Evolutionary conservation across 2,797 vertebrate species (phyloP).

Genomic region (Threskiornis aethiopicus): DNA sequence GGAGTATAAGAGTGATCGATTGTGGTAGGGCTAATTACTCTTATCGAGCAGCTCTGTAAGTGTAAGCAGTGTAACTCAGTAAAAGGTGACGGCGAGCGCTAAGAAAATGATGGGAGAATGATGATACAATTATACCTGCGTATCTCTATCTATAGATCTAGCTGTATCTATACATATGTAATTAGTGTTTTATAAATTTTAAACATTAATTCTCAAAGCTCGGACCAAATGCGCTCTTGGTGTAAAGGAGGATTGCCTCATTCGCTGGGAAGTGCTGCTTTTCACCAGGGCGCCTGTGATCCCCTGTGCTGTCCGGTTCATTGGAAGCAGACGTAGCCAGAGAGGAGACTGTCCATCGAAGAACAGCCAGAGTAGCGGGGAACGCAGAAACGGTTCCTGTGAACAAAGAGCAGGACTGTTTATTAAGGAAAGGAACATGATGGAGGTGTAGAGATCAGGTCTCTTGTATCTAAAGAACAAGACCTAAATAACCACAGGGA

Average conservation of each 20-base stretch:
- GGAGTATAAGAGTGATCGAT: background rate
- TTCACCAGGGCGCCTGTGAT: background rate
- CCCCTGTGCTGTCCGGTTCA: background rate
- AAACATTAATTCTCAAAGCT: background rate
- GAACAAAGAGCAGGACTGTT: background rate
- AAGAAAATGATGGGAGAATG: background rate
- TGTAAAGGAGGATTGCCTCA: background rate
- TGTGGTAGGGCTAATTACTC: background rate
- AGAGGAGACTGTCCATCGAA: background rate
- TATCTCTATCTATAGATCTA: background rate
- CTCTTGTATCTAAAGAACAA: background rate
- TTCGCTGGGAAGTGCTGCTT: background rate
- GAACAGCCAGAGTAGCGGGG: background rate
- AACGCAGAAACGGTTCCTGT: background rate
- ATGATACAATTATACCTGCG: fast-evolving
- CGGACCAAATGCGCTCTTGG: background rate
- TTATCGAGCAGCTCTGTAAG: background rate
- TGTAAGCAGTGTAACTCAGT: background rate
- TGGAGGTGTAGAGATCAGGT: no score
- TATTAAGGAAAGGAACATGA: no score
- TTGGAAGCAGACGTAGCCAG: background rate
- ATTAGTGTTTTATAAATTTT: background rate
- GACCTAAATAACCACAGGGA: fast-evolving
- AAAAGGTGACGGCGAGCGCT: background rate
- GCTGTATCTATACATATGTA: background rate